Evolutionary conservation across 2,797 vertebrate species (phyloP).

Genomic region (Melanotaenia nigrans): DNA sequence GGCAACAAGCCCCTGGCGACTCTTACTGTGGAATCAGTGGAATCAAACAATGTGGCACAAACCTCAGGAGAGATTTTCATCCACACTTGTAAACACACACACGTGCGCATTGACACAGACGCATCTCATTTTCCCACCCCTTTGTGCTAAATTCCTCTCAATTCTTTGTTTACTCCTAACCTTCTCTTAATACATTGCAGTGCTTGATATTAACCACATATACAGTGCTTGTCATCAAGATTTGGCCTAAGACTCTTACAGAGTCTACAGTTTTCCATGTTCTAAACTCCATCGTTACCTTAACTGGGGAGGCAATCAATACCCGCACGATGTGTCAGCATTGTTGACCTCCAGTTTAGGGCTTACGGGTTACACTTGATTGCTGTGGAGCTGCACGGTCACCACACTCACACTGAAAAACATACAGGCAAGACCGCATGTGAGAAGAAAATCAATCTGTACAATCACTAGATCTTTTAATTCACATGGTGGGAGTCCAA

Average conservation of each 20-base stretch:
- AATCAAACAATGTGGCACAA: constrained; percentile 82
- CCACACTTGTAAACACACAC: constrained; percentile 51
- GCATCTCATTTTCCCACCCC: constrained; percentile 55
- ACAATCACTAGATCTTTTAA: constrained; percentile 61
- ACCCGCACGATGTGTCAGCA: constrained; percentile 38
- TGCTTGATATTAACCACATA: constrained; percentile 8
- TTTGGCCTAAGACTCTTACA: constrained; percentile 16
- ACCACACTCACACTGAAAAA: constrained; percentile 24
- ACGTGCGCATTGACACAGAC: constrained; percentile 49
- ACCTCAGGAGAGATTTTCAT: constrained; percentile 73
- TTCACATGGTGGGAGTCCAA: constrained; percentile 58
- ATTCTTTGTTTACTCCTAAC: background rate
- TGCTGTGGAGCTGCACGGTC: constrained; percentile 43
- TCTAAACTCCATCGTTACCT: constrained; percentile 12
- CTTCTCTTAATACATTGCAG: constrained; percentile 3
- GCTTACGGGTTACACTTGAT: constrained; percentile 58
- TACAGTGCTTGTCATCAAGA: constrained; percentile 12
- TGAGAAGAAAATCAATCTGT: constrained; percentile 57
- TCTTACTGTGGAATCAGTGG: constrained; percentile 80
- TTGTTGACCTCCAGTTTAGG: constrained; percentile 54
- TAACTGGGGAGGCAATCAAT: constrained; percentile 50
- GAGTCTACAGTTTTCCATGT: constrained; percentile 3
- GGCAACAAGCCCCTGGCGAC: constrained; percentile 83
- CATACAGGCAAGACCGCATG: constrained; percentile 28
- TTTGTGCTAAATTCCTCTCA: constrained; percentile 5